These are phyloP conservation scores for Microchrysa polita DNA, from an alignment of 2,888 invertebrate species.

Conservation along the genomic window DNA sequence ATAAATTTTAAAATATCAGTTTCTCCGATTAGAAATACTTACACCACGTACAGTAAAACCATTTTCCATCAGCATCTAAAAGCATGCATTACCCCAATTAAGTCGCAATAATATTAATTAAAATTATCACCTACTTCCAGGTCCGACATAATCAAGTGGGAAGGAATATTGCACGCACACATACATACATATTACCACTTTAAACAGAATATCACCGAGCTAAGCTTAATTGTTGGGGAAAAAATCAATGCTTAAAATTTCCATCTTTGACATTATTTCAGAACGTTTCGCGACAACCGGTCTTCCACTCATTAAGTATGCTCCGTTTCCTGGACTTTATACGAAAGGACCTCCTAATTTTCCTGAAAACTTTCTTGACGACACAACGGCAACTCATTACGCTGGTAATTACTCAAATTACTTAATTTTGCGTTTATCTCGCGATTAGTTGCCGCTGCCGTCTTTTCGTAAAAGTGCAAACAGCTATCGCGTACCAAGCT, in stretches of 20 bases:
- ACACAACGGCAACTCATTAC: slow-evolving; percentile 22
- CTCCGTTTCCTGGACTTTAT: no score
- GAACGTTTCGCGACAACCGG: background rate
- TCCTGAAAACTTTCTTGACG: background rate
- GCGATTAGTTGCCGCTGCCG: slow-evolving; percentile 27
- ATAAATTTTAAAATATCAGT: no score
- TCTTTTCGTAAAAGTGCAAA: slow-evolving; percentile 1
- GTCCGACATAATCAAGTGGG: background rate
- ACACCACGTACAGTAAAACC: no score
- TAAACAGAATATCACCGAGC: background rate
- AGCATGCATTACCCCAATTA: background rate
- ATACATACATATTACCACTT: background rate
- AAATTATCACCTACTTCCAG: background rate
- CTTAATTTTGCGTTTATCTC: slow-evolving; percentile 41
- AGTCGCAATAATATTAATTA: background rate
- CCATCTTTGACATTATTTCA: background rate
- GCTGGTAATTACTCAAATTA: slow-evolving; percentile 34
- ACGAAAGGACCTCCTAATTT: background rate
- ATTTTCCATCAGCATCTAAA: no score
- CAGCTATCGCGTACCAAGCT: background rate
- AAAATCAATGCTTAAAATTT: background rate
- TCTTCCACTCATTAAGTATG: no score
- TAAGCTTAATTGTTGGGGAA: background rate
- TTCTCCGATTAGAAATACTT: no score
- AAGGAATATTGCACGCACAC: no score